Evolutionary conservation across 2,113 vertebrate species (phyloP).

Genomic region (Syrrhaptes paradoxus): DNA sequence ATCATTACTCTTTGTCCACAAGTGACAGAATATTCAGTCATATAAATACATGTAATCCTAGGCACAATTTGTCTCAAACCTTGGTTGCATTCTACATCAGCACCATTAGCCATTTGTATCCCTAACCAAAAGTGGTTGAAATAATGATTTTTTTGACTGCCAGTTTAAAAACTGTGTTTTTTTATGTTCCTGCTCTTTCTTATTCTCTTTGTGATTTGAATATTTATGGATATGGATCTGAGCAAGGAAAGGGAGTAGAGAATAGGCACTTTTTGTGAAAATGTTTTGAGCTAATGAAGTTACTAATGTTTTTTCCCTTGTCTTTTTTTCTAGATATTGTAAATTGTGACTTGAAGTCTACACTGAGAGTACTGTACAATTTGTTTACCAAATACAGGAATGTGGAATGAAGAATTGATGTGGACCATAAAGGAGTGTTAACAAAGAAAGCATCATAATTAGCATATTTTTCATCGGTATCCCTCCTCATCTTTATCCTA

Average conservation of each 20-base stretch:
- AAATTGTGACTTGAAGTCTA: slow-evolving; percentile 98
- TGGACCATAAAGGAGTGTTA: neutral
- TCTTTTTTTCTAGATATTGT: slow-evolving; percentile 87
- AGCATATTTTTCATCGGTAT: neutral
- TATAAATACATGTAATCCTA: neutral
- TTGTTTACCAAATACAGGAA: slow-evolving; percentile 97
- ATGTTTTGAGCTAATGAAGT: neutral
- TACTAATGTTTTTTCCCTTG: neutral
- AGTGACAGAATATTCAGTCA: neutral
- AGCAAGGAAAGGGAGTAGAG: neutral
- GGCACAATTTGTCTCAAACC: neutral
- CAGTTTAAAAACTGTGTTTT: neutral
- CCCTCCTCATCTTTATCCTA: neutral
- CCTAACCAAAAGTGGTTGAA: neutral
- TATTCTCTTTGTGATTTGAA: neutral
- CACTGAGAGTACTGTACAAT: slow-evolving; percentile 95
- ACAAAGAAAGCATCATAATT: neutral
- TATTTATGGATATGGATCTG: neutral
- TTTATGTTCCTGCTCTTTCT: neutral
- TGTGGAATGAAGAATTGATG: slow-evolving; percentile 77
- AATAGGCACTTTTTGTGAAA: neutral
- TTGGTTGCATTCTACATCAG: neutral
- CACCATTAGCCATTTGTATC: neutral
- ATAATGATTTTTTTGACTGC: neutral
- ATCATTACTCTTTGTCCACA: neutral